phyloP scores from a whole-genome alignment of 2,888 invertebrate species.

The Gastrophysa polygoni region DNA sequence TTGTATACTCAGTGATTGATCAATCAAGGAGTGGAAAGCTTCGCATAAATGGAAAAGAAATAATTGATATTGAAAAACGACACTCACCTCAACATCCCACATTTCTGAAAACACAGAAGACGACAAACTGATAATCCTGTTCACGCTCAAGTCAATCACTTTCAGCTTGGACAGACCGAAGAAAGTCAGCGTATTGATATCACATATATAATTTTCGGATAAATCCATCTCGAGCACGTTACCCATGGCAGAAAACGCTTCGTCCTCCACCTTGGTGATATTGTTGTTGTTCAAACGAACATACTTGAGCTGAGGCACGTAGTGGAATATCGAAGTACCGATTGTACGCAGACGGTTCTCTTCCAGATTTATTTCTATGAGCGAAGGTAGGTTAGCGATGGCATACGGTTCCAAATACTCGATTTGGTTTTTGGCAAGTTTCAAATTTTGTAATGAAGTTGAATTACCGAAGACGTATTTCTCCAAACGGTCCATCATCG shows the following conservation, averaged over 20 bases:
- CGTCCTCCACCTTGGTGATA: slow-evolving; percentile 82
- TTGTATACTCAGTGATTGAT: no score
- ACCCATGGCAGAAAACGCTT: slow-evolving; percentile 76
- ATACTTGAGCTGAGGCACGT: slow-evolving; percentile 73
- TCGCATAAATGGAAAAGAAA: no score
- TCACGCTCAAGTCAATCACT: slow-evolving; percentile 75
- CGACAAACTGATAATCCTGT: slow-evolving; percentile 77
- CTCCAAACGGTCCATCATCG: slow-evolving; percentile 71
- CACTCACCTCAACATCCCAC: slow-evolving; percentile 61
- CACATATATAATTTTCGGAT: slow-evolving; percentile 76
- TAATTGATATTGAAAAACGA: no score
- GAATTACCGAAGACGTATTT: slow-evolving; percentile 78
- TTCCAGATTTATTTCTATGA: slow-evolving; percentile 73
- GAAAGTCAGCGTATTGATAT: slow-evolving; percentile 78
- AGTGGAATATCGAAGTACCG: slow-evolving; percentile 73
- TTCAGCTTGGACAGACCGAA: slow-evolving; percentile 75
- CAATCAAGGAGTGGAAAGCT: no score
- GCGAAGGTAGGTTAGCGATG: slow-evolving; percentile 73
- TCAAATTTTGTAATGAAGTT: slow-evolving; percentile 69
- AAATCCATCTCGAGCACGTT: slow-evolving; percentile 81
- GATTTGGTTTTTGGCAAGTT: slow-evolving; percentile 73
- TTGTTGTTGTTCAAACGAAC: slow-evolving; percentile 86
- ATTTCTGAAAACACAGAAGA: slow-evolving; percentile 81
- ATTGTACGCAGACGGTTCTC: slow-evolving; percentile 79
- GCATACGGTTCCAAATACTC: slow-evolving; percentile 70